Evolutionary conservation across 2,797 vertebrate genomes (phyloP).

Genomic region (Sebastes paucispinis): DNA sequence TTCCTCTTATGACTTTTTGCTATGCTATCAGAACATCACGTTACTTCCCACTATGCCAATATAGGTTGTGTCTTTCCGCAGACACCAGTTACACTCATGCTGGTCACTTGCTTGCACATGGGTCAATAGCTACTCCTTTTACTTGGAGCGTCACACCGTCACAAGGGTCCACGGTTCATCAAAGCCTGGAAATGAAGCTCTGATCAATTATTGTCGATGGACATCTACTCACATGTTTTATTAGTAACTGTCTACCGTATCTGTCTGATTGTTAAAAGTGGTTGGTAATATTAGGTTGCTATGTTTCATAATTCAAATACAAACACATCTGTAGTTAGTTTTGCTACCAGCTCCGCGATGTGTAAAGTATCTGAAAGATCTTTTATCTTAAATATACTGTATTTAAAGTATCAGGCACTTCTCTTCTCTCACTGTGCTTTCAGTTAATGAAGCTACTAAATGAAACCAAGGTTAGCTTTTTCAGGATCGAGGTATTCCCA

Average conservation of each 20-base stretch:
- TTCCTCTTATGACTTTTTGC: not conserved
- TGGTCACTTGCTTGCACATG: not conserved
- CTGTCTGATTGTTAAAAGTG: not conserved
- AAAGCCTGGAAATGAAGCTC: conserved; percentile 9
- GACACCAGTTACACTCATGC: not conserved
- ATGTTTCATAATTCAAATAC: not conserved
- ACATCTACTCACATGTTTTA: conserved; percentile 6
- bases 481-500: not conserved
- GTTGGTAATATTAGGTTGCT: not conserved
- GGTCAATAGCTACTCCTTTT: conserved; percentile 1
- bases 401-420: not conserved
- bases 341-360: not conserved
- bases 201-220: conserved; percentile 14
- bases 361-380: not conserved
- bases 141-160: conserved; percentile 15
- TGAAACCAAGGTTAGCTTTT: not conserved
- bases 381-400: not conserved
- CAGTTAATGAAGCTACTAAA: not conserved
- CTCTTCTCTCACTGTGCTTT: not conserved
- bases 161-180: conserved; percentile 38
- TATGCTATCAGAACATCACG: not conserved
- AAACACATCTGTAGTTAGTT: not conserved
- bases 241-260: not conserved
- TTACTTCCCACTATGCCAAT: not conserved
- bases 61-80: not conserved